Base-by-base conservation (phyloP, 1,140 invertebrate genomes). In the Idris sp. region DNA sequence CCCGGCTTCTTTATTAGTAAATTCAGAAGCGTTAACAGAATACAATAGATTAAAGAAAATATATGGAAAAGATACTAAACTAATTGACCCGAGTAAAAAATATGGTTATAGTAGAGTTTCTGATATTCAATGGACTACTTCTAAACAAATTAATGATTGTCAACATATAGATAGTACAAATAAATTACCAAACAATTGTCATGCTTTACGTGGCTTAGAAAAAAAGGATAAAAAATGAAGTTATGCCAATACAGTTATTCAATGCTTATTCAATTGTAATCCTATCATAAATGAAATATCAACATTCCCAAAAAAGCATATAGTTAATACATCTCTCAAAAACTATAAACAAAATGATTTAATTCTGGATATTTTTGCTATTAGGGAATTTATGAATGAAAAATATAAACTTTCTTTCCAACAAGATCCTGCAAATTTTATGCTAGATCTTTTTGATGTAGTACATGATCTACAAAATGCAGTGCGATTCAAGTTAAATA, bases 201-300 rank as follows among this genome's bases (percentile, higher is more conserved):
- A 16, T 25, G 30, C 25, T 15, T 30, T 46, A 14, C 25, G 18
- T 26, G 61, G 61, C 3, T 36, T 65, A 25, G 16, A 6, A 11
- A 65, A 65, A 35, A 13, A 2, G 16, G 61, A 65, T 16, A 19
- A 14, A 16, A 10, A 28, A 26, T 65, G 48, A 6, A 53, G 59
- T 41, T 64, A 64, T 43, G 59, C 48, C 9, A 65, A 43, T 35
- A 2, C n/a, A n/a, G 14, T 53, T 14, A 5, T 65, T 35, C 61
- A 53, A 28, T 35, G 28, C 31, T 19, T 65, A 33, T 54, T 65
- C 1, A 31, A 65, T 53, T 43, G 25, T 9, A 14, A 30, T 4
- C 26, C 2, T 31, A 18, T n/a, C n/a, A 14, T 7, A 22, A 14
- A 33, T 10, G 1, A 41, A 22, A 35, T 59, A 15, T 36, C 18